Evolutionary conservation across 2,888 invertebrate species (phyloP).

Genomic region (Chrysolina haemoptera): DNA sequence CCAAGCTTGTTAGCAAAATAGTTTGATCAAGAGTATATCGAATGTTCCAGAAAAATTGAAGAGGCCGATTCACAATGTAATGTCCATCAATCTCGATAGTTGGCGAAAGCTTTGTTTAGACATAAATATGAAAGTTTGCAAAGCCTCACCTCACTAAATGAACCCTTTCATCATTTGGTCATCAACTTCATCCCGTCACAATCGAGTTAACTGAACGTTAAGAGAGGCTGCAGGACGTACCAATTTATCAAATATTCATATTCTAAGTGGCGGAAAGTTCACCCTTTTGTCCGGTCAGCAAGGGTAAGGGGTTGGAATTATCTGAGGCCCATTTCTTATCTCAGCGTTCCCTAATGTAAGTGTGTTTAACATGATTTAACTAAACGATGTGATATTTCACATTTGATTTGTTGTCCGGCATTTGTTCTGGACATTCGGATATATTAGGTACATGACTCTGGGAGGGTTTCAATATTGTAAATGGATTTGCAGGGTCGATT

Average conservation of each 20-base stretch:
- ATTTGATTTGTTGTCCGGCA: slow-evolving; percentile 57
- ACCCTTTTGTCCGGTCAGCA: slow-evolving; percentile 53
- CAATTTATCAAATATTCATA: slow-evolving; percentile 65
- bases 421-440: slow-evolving; percentile 52
- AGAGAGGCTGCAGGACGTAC: slow-evolving; percentile 3
- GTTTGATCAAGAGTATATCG: too few relatives aligned
- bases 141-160: not conserved
- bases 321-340: slow-evolving; percentile 60
- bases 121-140: too few relatives aligned
- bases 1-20: too few relatives aligned
- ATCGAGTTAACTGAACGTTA: slow-evolving; percentile 61
- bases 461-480: slow-evolving; percentile 14
- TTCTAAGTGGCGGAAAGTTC: slow-evolving; percentile 61
- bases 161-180: not conserved
- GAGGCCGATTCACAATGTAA: too few relatives aligned
- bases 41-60: too few relatives aligned
- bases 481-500: slow-evolving; percentile 5
- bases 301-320: slow-evolving; percentile 50
- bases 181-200: slow-evolving; percentile 47
- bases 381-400: slow-evolving; percentile 57
- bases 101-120: too few relatives aligned
- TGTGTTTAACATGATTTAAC: slow-evolving; percentile 61
- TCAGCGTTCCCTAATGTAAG: slow-evolving; percentile 55
- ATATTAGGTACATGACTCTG: slow-evolving; percentile 30
- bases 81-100: too few relatives aligned